These are phyloP conservation scores for Chloropsis cyanopogon DNA, from an alignment of 2,113 vertebrate species.

Conservation along the genomic window DNA sequence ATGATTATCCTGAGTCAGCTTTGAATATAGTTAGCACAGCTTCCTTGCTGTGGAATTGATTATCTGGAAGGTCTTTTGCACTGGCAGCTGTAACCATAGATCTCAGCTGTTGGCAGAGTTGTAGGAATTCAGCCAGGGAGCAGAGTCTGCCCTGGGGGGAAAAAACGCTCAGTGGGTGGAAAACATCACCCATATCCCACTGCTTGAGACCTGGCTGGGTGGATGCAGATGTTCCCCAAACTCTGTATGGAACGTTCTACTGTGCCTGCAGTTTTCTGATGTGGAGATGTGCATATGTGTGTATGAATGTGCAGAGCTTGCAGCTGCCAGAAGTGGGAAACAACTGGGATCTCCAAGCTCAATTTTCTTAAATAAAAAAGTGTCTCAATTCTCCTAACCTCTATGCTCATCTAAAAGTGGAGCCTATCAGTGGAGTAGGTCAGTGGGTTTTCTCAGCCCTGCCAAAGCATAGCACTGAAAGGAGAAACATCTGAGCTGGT, in stretches of 20 bases:
- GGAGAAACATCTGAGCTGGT: not conserved
- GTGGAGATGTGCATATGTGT: no score
- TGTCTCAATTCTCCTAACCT: not conserved
- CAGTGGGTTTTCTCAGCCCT: not conserved
- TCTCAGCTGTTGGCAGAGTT: not conserved
- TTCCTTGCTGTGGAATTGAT: not conserved
- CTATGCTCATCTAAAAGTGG: not conserved
- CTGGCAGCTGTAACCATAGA: not conserved
- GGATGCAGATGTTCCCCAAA: not conserved
- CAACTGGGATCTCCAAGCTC: not conserved
- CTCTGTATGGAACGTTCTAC: not conserved
- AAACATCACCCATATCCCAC: not conserved
- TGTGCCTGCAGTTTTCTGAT: no score
- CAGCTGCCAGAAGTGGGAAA: not conserved
- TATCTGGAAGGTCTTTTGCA: not conserved
- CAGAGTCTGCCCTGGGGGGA: not conserved
- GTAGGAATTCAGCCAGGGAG: accelerated
- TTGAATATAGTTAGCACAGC: not conserved
- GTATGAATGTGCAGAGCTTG: no score
- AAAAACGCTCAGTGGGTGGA: accelerated
- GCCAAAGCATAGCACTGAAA: not conserved
- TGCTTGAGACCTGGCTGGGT: not conserved
- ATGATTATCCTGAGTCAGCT: not conserved
- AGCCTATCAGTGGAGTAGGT: not conserved
- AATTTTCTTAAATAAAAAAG: not conserved